phyloP scores from a whole-genome alignment of 2,797 vertebrate species.

The Scolopax rusticola region DNA sequence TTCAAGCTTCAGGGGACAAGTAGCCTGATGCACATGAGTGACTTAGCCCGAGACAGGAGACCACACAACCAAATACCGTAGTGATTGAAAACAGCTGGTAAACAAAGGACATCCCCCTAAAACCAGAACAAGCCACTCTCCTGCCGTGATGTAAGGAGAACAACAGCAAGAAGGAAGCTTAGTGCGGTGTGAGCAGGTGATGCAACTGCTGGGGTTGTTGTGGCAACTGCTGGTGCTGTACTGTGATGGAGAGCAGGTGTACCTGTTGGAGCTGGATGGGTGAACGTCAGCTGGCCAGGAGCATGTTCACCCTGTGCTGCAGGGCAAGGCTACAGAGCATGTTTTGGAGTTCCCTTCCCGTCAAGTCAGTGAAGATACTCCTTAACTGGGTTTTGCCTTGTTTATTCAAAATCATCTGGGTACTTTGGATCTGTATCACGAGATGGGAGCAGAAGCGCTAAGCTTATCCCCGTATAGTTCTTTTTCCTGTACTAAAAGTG shows the following conservation, averaged over 20 bases:
- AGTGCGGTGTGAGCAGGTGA: neutral
- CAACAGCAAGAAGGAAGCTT: neutral
- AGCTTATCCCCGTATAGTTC: neutral
- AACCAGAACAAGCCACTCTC: neutral
- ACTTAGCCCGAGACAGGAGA: neutral
- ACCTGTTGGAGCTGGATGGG: accelerated
- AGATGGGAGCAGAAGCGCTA: neutral
- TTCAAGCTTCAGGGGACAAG: neutral
- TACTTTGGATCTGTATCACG: neutral
- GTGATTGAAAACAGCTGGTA: neutral
- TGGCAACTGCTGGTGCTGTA: neutral
- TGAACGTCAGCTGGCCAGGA: accelerated
- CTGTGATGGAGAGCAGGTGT: accelerated
- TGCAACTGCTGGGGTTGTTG: neutral
- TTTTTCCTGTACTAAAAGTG: neutral
- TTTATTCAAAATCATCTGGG: neutral
- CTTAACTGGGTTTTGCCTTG: neutral
- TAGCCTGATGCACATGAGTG: neutral
- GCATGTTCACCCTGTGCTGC: accelerated
- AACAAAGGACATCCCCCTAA: neutral
- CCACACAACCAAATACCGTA: neutral
- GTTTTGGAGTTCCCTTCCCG: neutral
- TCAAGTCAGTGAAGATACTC: neutral
- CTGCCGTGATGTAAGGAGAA: accelerated
- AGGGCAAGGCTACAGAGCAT: neutral